These are phyloP conservation scores for Prorops nasuta DNA, from an alignment of 1,140 invertebrate species.

Conservation along the genomic window DNA sequence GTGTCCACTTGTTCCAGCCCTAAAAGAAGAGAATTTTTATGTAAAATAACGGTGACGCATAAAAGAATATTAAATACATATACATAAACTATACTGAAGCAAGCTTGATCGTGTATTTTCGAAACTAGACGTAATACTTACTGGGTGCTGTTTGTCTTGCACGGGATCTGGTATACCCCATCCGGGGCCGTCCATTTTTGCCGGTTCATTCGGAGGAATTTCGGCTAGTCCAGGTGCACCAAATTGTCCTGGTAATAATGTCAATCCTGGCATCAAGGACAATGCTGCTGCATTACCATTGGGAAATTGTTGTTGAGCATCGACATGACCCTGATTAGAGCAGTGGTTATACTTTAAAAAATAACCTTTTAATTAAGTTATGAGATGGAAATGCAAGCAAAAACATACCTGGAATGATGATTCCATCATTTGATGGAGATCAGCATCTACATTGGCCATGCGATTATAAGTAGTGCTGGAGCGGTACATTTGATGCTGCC, in stretches of 20 bases:
- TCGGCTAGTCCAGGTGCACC: conserved; percentile 41
- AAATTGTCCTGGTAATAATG: conserved; percentile 48
- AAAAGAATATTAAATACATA: not conserved
- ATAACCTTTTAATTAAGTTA: not conserved
- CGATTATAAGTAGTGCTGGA: conserved; percentile 46
- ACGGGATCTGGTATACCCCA: conserved; percentile 52
- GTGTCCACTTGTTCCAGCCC: conserved; percentile 50
- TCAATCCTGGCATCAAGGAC: conserved; percentile 46
- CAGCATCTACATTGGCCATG: conserved; percentile 45
- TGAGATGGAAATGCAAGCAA: not conserved
- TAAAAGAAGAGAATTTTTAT: conserved; percentile 27
- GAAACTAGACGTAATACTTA: no score
- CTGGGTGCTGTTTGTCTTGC: conserved; percentile 54
- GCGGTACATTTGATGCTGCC: conserved; percentile 50
- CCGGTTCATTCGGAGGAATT: conserved; percentile 45
- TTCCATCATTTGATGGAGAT: conserved; percentile 54
- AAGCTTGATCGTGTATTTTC: no score
- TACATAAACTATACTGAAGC: not conserved
- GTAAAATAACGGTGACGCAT: no score
- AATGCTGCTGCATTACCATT: conserved; percentile 47
- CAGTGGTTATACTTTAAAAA: not conserved
- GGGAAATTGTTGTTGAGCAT: conserved; percentile 45
- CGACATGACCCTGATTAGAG: conserved; percentile 41
- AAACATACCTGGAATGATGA: conserved; percentile 51
- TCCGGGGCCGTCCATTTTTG: conserved; percentile 50